Evolutionary conservation across 2,113 vertebrate genomes (phyloP).

Genomic region (Chinchilla lanigera): DNA sequence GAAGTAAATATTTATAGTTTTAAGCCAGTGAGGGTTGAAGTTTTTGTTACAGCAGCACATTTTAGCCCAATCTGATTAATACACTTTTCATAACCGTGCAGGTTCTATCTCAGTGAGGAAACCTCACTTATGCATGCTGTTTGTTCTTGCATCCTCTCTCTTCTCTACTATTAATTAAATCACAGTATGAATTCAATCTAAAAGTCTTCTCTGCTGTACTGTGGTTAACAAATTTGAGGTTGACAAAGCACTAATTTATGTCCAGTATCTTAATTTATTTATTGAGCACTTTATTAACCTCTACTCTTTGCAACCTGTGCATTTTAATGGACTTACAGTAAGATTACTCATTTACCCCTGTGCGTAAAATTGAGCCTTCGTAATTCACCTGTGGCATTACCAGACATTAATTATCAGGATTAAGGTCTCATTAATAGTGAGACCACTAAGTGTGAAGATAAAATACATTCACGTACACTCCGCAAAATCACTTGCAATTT

Average conservation of each 20-base stretch:
- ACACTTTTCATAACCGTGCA: neutral
- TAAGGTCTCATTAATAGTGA: conserved; percentile 65
- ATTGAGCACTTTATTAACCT: conserved; percentile 84
- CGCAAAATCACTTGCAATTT: neutral
- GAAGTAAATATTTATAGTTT: neutral
- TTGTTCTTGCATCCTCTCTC: neutral
- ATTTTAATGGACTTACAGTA: conserved; percentile 81
- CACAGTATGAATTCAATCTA: conserved; percentile 64
- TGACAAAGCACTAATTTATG: conserved; percentile 84
- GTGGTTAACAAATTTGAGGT: conserved; percentile 77
- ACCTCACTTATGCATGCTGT: neutral
- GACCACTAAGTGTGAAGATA: conserved; percentile 78
- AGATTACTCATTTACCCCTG: conserved; percentile 80
- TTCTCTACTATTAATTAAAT: conserved; percentile 67
- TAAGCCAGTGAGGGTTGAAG: neutral
- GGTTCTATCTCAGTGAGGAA: neutral
- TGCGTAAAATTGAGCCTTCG: conserved; percentile 70
- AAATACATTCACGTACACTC: conserved; percentile 69
- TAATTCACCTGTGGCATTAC: conserved; percentile 81
- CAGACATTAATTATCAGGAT: conserved; percentile 82
- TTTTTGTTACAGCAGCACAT: conserved; percentile 62
- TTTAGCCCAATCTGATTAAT: conserved; percentile 3
- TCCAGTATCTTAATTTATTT: conserved; percentile 84
- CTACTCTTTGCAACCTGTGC: conserved; percentile 74
- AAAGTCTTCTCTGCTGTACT: conserved; percentile 63